Conservation (phyloP, 1,140 invertebrate species). For the Lepidurus couesii region DNA sequence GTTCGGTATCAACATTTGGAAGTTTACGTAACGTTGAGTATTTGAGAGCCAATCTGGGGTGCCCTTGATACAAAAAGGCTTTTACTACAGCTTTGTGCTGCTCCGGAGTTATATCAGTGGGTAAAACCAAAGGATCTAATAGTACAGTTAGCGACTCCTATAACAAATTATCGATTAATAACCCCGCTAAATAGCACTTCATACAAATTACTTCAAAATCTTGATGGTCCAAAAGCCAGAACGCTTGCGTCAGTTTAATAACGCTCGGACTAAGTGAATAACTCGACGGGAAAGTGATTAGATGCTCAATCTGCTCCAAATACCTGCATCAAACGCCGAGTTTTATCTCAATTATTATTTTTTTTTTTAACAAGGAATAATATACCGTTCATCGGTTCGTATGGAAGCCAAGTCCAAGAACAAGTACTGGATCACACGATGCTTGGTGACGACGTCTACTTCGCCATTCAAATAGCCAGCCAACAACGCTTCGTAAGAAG, state of each 20-base stretch:
- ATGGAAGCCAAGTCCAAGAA: constrained; percentile 67
- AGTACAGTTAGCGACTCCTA: constrained; percentile 44
- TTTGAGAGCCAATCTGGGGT: constrained; percentile 51
- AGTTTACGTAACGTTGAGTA: constrained; percentile 51
- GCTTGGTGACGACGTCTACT: constrained; percentile 56
- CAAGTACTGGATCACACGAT: constrained; percentile 70
- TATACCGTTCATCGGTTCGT: constrained; percentile 49
- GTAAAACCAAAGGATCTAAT: constrained; percentile 46
- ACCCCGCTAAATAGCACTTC: constrained; percentile 36
- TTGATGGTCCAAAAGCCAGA: constrained; percentile 79
- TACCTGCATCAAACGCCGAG: constrained; percentile 27
- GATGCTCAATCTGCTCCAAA: constrained; percentile 48
- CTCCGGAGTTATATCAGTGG: constrained; percentile 51
- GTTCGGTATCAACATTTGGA: constrained; percentile 49
- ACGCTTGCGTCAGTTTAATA: constrained; percentile 69
- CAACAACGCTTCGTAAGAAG: constrained; percentile 67
- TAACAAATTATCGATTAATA: constrained; percentile 36
- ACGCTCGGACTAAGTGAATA: constrained; percentile 63
- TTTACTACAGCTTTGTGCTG: constrained; percentile 54
- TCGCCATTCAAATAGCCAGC: constrained; percentile 63
- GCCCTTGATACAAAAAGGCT: constrained; percentile 51
- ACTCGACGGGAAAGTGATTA: constrained; percentile 67
- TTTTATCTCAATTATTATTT: constrained; percentile 31
- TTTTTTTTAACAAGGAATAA: constrained; percentile 18
- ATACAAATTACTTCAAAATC: constrained; percentile 50